Base-by-base conservation (phyloP, 1,140 invertebrate species). In the Neuroterus valhalla region DNA sequence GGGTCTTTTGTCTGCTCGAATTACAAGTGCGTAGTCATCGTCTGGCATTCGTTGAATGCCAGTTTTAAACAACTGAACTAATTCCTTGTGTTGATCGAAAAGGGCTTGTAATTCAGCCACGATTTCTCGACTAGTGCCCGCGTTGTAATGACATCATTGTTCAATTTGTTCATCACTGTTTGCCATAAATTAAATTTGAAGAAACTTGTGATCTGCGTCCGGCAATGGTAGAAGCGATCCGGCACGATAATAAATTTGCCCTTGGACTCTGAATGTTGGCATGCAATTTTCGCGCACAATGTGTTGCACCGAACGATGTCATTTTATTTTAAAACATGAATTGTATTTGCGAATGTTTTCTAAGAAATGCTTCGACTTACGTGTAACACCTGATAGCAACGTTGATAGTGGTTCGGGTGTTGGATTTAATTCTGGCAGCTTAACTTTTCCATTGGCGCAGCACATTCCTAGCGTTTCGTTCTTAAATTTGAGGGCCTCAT, bases 121-220 rank as follows among this genome's bases (percentile, higher is more conserved):
- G 81, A 86, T 88, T 69, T 68, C 78, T 86, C 81, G 71, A 50
- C 88, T 84, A 75, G 83, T 73, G 80, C 19, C 26, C 4, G 12
- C 2, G 74, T 82, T 80, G 70, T 77, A 80, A 84, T 81, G 72
- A 85, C 68, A 82, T 78, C 86, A 83, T 69, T 74, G 81, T 79
- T 89, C 84, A 84, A 87, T 79, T 88, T 89, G 82, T 77, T 81
- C 77, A 72, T 84, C 79, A 55, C 50, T 77, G 66, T 89, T 85
- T 74, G 82, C 85, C 84, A 90, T 89, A 71, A 88, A 88, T 81
- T 86, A 88, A 76, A 87, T 82, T 79, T 87, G 80, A 19, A 86
- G 72, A 76, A 86, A 87, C 76, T 82, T 78, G 23, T 76, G 48
- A 10, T 79, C 70, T n/a, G 3, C 72, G 77, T 82, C 67, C 38